phyloP scores from a whole-genome alignment of 2,888 invertebrate species.

The Lacanobia oleracea region DNA sequence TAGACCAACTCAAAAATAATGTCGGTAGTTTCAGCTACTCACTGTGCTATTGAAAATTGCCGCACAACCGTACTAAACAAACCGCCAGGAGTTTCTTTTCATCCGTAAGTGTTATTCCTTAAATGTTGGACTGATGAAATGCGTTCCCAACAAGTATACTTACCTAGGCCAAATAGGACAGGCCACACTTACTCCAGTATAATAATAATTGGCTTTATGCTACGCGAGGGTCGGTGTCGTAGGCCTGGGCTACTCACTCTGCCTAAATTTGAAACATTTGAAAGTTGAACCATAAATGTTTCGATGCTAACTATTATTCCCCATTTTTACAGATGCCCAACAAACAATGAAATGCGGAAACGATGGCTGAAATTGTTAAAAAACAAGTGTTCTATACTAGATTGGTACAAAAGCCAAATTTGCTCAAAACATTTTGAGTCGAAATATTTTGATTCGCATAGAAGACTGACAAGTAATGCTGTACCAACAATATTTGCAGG shows the following conservation, averaged over 20 bases:
- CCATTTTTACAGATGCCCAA: constrained; percentile 78
- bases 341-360: constrained; percentile 78
- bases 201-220: too few relatives aligned
- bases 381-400: constrained; percentile 79
- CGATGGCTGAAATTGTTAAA: constrained; percentile 82
- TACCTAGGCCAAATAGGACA: neutral
- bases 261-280: neutral
- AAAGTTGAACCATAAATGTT: neutral
- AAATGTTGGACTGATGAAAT: neutral
- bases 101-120: constrained; percentile 75
- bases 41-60: constrained; percentile 82
- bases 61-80: constrained; percentile 80
- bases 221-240: too few relatives aligned
- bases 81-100: constrained; percentile 77
- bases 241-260: neutral
- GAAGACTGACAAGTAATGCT: constrained; percentile 79
- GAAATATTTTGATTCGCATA: constrained; percentile 80
- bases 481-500: constrained; percentile 80
- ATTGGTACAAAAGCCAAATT: constrained; percentile 83
- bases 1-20: constrained; percentile 4
- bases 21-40: constrained; percentile 73
- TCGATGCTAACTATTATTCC: constrained; percentile 1
- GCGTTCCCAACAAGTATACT: neutral
- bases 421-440: constrained; percentile 86
- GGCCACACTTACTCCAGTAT: too few relatives aligned